These are phyloP conservation scores for Florisuga fusca DNA, from an alignment of 2,797 vertebrate species.

Conservation along the genomic window DNA sequence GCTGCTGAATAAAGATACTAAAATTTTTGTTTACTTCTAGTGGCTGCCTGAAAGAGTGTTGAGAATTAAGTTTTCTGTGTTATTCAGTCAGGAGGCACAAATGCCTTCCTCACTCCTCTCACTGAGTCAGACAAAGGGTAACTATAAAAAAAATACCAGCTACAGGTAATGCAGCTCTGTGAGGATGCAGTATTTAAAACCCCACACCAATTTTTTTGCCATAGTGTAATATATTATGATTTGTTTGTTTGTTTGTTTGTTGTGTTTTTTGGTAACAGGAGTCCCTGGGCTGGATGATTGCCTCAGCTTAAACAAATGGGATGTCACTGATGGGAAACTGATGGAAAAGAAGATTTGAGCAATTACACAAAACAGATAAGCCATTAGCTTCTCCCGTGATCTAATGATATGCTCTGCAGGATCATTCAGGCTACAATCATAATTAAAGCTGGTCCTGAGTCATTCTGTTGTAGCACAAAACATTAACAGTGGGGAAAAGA, in stretches of 20 bases:
- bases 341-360: slow-evolving; percentile 8
- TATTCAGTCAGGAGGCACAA: background rate
- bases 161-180: background rate
- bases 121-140: background rate
- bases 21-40: background rate
- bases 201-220: background rate
- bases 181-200: background rate
- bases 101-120: background rate
- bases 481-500: background rate
- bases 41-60: background rate
- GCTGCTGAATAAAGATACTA: background rate
- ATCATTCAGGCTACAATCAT: background rate
- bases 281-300: background rate
- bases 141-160: background rate
- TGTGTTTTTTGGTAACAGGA: background rate
- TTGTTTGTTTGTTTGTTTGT: background rate
- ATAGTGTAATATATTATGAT: background rate
- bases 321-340: background rate
- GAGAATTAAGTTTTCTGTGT: background rate
- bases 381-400: background rate
- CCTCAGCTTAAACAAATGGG: background rate
- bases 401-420: slow-evolving; percentile 12
- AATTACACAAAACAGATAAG: slow-evolving; percentile 28
- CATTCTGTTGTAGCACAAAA: background rate
- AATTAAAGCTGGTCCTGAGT: slow-evolving; percentile 14